Conservation (phyloP, 2,113 vertebrate species). For the Pluvialis apricaria region DNA sequence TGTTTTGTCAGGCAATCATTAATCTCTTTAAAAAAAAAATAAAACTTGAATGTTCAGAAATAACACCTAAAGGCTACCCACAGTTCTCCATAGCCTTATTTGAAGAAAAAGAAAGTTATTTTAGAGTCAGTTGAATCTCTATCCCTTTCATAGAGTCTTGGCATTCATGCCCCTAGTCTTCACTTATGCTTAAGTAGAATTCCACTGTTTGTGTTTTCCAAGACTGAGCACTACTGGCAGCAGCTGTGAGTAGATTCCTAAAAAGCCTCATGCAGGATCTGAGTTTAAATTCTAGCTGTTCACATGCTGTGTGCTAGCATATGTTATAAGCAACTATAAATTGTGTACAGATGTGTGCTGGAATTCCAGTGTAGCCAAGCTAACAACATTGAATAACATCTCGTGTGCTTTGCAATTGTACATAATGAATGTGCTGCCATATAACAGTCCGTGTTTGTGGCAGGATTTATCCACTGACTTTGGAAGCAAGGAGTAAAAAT, state of each 20-base stretch:
- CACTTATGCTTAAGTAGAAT: background rate
- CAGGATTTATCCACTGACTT: conserved; percentile 12
- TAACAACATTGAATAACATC: conserved; percentile 10
- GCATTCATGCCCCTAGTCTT: background rate
- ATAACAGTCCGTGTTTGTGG: background rate
- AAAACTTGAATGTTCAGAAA: background rate
- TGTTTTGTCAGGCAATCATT: background rate
- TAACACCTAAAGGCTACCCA: background rate
- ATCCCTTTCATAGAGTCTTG: background rate
- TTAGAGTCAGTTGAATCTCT: background rate
- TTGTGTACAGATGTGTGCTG: conserved; percentile 37
- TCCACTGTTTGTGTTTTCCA: background rate
- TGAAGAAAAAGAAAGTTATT: background rate
- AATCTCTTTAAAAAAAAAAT: background rate
- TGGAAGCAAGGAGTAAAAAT: background rate
- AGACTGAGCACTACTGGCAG: background rate
- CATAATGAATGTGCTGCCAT: conserved; percentile 28
- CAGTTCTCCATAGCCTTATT: background rate
- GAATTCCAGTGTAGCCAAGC: conserved; percentile 20
- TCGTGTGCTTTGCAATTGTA: conserved; percentile 31
- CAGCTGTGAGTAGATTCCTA: background rate
- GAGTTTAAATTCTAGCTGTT: conserved; percentile 43
- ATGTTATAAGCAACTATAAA: conserved; percentile 45
- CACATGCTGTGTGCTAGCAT: conserved; percentile 22
- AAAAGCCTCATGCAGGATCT: background rate